Evolutionary conservation across 2,888 invertebrate species (phyloP), one percentile per base, ranked within the genome.

Genomic region (Gibbula magus): DNA sequence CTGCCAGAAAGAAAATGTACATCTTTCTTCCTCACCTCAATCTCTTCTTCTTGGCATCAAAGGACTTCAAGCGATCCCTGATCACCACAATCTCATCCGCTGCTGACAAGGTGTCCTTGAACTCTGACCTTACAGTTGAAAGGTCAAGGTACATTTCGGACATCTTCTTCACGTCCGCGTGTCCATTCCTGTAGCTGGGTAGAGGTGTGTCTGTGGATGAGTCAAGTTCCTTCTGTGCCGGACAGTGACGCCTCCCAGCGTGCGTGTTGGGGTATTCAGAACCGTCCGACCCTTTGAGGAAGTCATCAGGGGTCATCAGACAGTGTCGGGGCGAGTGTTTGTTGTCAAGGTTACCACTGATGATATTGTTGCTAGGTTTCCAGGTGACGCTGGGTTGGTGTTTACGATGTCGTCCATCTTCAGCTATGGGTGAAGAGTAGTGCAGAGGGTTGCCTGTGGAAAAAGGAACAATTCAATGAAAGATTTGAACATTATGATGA

Each of bases 41-140:
- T 80, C 87, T 87, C 76, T 88, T 88, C 81, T 89, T 89, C 75
- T 88, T 86, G 25, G 86, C 81, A 35, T 87, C 87, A 85, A 88
- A 91, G 35, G 81, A 79, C 73, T 85, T 86, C 79, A 91, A 82
- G 70, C 80, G 81, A 78, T 90, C 89, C 74, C 90, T 83, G 22
- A 91, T 91, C 29, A 81, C 70, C 4, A 88, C 75, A n/a, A 90
- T 83, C 80, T 90, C 89, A 61, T 86, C 86, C 20, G 81, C 80
- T 20, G 80, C 80, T 16, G 82, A 74, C 10, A 77, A 79, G 35
- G 80, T 74, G 25, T 79, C 66, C 66, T 78, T 76, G 54, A 79
- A 53, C 39, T 53, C 70, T 70, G 70, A 70, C 39, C 35, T 29
- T 4, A 70, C 70, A 70, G 35, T 70, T 16, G 70, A 70, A 35